Conservation (phyloP, 2,888 invertebrate genomes). For the Chalcosyrphus nemorum region DNA sequence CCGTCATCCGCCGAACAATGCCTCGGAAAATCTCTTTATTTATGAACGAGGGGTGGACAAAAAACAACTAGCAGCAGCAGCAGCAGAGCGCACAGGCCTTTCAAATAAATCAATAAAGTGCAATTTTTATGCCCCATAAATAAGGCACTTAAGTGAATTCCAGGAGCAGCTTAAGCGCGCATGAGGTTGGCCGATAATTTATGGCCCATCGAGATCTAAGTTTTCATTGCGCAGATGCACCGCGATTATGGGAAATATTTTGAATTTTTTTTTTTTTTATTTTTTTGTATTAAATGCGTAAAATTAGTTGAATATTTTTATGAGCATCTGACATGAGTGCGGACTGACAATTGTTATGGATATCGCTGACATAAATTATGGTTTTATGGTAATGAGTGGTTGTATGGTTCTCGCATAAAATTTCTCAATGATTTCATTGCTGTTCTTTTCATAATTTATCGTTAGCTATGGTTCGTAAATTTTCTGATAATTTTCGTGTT, state of each 20-base stretch:
- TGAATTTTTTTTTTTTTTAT: slow-evolving; percentile 2
- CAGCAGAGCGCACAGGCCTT: background rate
- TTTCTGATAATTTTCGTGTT: slow-evolving; percentile 25
- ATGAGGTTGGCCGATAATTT: slow-evolving; percentile 27
- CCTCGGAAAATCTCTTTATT: slow-evolving; percentile 41
- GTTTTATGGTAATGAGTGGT: slow-evolving; percentile 41
- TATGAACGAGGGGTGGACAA: background rate
- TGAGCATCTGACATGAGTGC: slow-evolving; percentile 19
- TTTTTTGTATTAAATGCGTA: slow-evolving; percentile 12
- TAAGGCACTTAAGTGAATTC: slow-evolving; percentile 55
- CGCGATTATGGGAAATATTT: slow-evolving; percentile 37
- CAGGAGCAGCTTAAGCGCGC: slow-evolving; percentile 35
- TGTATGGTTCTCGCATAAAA: slow-evolving; percentile 22
- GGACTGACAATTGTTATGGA: slow-evolving; percentile 46
- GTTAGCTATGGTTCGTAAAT: slow-evolving; percentile 42
- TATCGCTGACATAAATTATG: slow-evolving; percentile 40
- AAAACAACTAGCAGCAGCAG: slow-evolving; percentile 2
- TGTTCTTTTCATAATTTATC: slow-evolving; percentile 16
- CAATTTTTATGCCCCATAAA: slow-evolving; percentile 57
- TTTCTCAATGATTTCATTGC: slow-evolving; percentile 42
- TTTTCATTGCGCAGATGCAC: slow-evolving; percentile 52
- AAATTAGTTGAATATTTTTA: slow-evolving; percentile 53
- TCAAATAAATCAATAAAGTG: slow-evolving; percentile 57
- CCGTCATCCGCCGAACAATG: background rate
- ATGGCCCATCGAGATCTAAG: slow-evolving; percentile 10